Conservation (phyloP, 2,113 vertebrate genomes). For the Parotia lawesii region DNA sequence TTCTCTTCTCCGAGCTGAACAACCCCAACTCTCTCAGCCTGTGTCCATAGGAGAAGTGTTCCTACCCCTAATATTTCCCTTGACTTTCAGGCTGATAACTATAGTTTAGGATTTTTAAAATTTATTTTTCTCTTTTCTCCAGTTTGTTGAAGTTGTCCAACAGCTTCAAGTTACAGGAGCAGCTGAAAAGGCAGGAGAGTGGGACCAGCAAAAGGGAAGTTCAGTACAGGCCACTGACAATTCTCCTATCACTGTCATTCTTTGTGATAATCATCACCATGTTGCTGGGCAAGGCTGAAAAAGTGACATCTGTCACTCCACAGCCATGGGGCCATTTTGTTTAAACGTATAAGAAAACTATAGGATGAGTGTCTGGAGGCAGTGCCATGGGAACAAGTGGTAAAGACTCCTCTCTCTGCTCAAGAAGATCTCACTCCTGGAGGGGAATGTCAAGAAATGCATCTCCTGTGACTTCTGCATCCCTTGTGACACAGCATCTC, state of each 20-base stretch:
- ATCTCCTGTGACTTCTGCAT: slow-evolving; percentile 10
- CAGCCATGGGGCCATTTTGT: background rate
- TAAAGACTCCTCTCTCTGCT: background rate
- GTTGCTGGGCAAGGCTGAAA: background rate
- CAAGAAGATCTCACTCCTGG: background rate
- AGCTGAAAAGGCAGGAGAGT: background rate
- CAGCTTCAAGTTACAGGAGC: background rate
- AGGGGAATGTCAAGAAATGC: background rate
- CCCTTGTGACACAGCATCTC: background rate
- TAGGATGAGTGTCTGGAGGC: background rate
- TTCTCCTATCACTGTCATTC: background rate
- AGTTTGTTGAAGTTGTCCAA: background rate
- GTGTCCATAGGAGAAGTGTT: background rate
- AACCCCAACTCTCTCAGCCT: background rate
- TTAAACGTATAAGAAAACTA: background rate
- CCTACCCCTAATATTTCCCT: background rate
- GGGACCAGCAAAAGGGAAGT: background rate
- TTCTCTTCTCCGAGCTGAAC: background rate
- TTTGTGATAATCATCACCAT: background rate
- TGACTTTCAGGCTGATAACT: background rate
- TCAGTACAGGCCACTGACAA: fast-evolving
- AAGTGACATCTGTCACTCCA: background rate
- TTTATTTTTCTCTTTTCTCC: background rate
- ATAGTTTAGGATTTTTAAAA: background rate
- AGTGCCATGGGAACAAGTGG: background rate